These are phyloP conservation scores for Pantherophis vulpinus DNA, from an alignment of 2,797 vertebrate species.

Conservation along the genomic window DNA sequence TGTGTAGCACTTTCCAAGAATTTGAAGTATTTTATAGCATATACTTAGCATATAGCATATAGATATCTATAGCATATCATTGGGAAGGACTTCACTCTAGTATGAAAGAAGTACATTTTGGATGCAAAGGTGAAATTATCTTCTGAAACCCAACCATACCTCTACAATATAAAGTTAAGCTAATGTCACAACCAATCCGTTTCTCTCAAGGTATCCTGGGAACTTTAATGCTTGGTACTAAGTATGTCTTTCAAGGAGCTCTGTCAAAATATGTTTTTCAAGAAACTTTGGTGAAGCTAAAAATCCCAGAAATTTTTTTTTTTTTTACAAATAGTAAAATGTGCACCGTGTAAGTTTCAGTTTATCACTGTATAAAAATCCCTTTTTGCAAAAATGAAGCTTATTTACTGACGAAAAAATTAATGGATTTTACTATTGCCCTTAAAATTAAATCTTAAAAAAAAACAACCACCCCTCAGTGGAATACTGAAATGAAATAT, in stretches of 20 bases:
- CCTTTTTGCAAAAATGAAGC: neutral
- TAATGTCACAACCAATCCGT: neutral
- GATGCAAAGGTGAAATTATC: neutral
- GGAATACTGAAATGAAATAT: neutral
- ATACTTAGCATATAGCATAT: too few relatives aligned
- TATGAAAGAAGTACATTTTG: neutral
- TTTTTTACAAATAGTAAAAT: neutral
- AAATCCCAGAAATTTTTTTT: neutral
- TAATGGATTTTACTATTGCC: neutral
- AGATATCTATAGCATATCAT: too few relatives aligned
- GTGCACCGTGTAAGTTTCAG: neutral
- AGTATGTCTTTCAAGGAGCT: neutral
- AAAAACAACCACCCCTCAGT: neutral
- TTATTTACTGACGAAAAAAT: neutral
- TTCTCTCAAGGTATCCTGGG: neutral
- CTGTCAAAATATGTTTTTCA: neutral
- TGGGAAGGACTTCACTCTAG: neutral
- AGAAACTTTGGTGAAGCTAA: neutral
- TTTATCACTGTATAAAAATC: neutral
- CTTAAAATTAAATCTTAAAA: neutral
- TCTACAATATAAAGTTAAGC: neutral
- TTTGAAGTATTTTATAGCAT: neutral
- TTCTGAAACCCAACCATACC: neutral
- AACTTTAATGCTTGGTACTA: neutral
- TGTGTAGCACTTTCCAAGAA: neutral